Evolutionary conservation across 2,113 vertebrate species (phyloP).

Genomic region (Haemorhous mexicanus): DNA sequence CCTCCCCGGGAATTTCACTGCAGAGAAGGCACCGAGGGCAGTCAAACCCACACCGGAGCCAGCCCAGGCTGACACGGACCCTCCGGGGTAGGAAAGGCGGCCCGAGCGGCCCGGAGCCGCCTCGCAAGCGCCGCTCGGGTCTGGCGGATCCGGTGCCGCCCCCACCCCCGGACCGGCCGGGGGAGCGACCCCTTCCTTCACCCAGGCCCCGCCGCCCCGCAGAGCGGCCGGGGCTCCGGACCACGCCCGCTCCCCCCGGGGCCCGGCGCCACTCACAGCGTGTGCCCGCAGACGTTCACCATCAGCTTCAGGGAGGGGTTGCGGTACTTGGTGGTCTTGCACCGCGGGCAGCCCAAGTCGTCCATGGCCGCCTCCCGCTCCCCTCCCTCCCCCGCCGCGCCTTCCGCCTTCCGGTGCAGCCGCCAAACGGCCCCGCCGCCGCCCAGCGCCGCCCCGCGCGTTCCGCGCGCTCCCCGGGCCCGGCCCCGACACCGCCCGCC

Average conservation of each 20-base stretch:
- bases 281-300: constrained; percentile 98
- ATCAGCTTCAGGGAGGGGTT: constrained; percentile 95
- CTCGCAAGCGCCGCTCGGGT: background rate
- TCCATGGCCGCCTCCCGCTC: constrained; percentile 75
- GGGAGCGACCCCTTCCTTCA: no score
- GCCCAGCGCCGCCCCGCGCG: background rate
- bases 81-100: no score
- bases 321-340: constrained; percentile 97
- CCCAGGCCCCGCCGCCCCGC: background rate
- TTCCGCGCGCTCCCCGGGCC: background rate
- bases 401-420: background rate
- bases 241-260: background rate
- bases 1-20: fast-evolving
- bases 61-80: background rate
- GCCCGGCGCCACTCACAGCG: constrained; percentile 84
- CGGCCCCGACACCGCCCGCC: background rate
- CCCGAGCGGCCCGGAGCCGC: background rate
- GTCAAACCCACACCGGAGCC: background rate
- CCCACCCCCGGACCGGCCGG: background rate
- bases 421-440: constrained; percentile 44
- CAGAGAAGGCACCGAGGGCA: background rate
- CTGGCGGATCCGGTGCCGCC: no score
- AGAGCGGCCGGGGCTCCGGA: background rate
- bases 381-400: background rate
- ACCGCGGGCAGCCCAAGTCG: constrained; percentile 91